phyloP scores from a whole-genome alignment of 2,888 invertebrate genomes.

The Ptychoptera contaminata region DNA sequence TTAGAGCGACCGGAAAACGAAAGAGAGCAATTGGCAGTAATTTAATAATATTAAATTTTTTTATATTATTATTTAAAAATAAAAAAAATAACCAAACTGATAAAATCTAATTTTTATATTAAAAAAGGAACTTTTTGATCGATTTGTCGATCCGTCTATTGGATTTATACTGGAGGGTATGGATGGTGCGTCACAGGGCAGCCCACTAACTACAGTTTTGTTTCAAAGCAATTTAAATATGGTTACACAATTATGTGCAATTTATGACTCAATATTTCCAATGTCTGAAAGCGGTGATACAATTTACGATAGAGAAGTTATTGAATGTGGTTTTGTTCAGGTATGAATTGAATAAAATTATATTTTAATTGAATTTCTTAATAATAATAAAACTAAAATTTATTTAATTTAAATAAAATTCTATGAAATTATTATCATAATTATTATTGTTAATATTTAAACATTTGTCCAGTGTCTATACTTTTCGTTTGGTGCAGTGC shows the following conservation, averaged over 20 bases:
- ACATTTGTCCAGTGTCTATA: slow-evolving; percentile 49
- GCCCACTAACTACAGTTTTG: slow-evolving; percentile 64
- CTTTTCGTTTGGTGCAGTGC: slow-evolving; percentile 69
- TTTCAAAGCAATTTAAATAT: slow-evolving; percentile 75
- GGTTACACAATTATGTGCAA: slow-evolving; percentile 68
- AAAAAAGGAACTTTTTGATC: slow-evolving; percentile 47
- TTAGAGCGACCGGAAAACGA: slow-evolving; percentile 36
- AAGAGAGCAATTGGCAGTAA: slow-evolving; percentile 28
- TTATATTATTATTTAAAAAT: background rate
- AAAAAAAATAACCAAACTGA: slow-evolving; percentile 16
- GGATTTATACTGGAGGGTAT: slow-evolving; percentile 58
- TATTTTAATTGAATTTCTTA: too few relatives aligned
- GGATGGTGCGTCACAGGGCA: slow-evolving; percentile 52
- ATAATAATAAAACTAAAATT: background rate
- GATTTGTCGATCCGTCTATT: slow-evolving; percentile 56
- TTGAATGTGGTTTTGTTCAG: slow-evolving; percentile 57
- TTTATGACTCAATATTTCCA: slow-evolving; percentile 58
- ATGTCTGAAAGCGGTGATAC: slow-evolving; percentile 32
- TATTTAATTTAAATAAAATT: background rate
- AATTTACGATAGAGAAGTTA: slow-evolving; percentile 36
- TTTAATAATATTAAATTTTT: background rate
- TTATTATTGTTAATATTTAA: too few relatives aligned
- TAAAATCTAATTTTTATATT: slow-evolving; percentile 22
- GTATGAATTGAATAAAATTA: slow-evolving; percentile 18
- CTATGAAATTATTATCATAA: slow-evolving; percentile 4